Base-by-base conservation (phyloP, 2,113 vertebrate genomes). In the Athene cunicularia region DNA sequence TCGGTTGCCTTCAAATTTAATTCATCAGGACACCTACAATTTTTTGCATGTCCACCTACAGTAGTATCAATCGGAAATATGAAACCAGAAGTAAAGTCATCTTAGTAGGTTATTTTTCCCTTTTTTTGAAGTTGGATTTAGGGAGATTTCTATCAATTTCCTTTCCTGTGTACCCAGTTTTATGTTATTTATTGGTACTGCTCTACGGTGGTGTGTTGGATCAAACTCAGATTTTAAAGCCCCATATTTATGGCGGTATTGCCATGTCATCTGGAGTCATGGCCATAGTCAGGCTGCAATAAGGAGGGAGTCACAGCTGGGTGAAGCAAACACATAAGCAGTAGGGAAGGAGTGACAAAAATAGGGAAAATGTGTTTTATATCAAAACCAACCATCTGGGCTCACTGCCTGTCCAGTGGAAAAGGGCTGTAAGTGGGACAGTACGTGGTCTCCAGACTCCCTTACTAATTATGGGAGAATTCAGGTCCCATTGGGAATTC, bases 371-470 rank as follows among this genome's bases (percentile, higher is more conserved):
- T 53, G 82, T 93, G 77, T 66, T 95, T 95, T 91, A 45, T 80
- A 88, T 82, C 87, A 95, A 96, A 95, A 35, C 24, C 59, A 96
- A 59, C 39, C 60, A 62, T 83, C 77, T 88, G 89, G 91, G 84
- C 86, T 82, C 70, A 39, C 45, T 89, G 93, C 74, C 94, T 95
- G 87, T 81, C 93, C 94, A 76, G 80, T 95, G 89, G 77, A 93
- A 95, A 52, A 3, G n/a, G 74, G 32, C 58, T 49, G 20, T 81
- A 47, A 90, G 22, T 76, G 59, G 93, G 73, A 91, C 59, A 83
- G 63, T 77, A 37, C 5, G 2, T 1, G 6, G n/a, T 72, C 81
- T 80, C 68, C 74, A 73, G 41, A 43, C 58, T 85, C 50, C 33
- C 66, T 94, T 85, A 71, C n/a, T 91, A 83, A 95, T 55, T 91